Evolutionary conservation across 2,888 invertebrate species (phyloP).

Genomic region (Eilema griseolum): DNA sequence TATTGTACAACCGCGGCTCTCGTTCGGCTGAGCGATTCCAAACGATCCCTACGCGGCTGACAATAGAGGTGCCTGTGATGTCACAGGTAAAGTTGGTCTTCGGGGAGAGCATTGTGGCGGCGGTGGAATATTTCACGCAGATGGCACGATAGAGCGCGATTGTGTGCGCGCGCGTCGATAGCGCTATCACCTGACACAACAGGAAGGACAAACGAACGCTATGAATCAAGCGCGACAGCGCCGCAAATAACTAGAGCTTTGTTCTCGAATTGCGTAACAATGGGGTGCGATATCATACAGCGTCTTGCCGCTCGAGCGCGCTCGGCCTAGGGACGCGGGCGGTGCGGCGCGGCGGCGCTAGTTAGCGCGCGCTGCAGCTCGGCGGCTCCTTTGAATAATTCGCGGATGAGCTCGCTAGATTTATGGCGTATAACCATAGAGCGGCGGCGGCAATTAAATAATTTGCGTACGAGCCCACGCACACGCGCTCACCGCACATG

Average conservation of each 20-base stretch:
- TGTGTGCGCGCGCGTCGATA: conserved; percentile 72
- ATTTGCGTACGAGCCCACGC: conserved; percentile 77
- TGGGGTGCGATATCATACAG: conserved; percentile 47
- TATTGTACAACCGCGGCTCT: conserved; percentile 55
- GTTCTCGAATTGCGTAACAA: conserved; percentile 59
- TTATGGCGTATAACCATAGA: conserved; percentile 82
- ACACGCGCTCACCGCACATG: conserved; percentile 37
- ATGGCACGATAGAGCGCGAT: conserved; percentile 78
- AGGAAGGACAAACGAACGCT: conserved; percentile 75
- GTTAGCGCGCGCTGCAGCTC: conserved; percentile 30
- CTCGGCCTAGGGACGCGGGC: neutral
- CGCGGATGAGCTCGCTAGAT: conserved; percentile 78
- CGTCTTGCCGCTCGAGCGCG: neutral
- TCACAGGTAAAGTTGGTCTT: conserved; percentile 33
- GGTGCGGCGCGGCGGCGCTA: conserved; percentile 18
- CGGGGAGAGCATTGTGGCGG: conserved; percentile 62
- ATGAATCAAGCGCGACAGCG: conserved; percentile 72
- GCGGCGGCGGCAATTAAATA: conserved; percentile 78
- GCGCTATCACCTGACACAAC: conserved; percentile 67
- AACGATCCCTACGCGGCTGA: conserved; percentile 35
- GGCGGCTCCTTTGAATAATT: conserved; percentile 83
- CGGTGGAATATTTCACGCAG: conserved; percentile 83
- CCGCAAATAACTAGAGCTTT: conserved; percentile 60
- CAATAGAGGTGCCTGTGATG: conserved; percentile 20
- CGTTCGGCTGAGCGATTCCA: conserved; percentile 4